Percentiles rank a stretch among this genome's conserved stretches.
These are phyloP conservation scores for Danio kyathit DNA, from an alignment of 2,797 vertebrate genomes.

Conservation along the genomic window DNA sequence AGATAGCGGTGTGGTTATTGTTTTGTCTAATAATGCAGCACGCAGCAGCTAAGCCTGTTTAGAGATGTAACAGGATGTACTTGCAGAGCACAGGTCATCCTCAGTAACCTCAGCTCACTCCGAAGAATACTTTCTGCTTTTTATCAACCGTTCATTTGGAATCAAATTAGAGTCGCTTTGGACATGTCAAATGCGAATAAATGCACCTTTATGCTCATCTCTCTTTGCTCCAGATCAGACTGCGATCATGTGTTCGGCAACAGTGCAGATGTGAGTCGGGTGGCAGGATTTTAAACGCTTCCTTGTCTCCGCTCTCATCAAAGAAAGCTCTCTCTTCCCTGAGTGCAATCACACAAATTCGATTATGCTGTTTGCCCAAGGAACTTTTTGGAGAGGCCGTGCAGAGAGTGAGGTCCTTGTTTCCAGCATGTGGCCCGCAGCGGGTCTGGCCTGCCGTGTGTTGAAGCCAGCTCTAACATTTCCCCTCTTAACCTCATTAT, in stretches of 20 bases:
- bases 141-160: neutral
- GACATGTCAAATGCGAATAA: slow-evolving; percentile 6
- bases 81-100: slow-evolving; percentile 66
- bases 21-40: slow-evolving; percentile 53
- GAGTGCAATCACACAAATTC: slow-evolving; percentile 77
- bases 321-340: slow-evolving; percentile 69
- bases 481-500: slow-evolving; percentile 64
- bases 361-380: slow-evolving; percentile 76
- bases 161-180: slow-evolving; percentile 12
- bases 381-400: slow-evolving; percentile 63
- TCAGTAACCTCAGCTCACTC: slow-evolving; percentile 9
- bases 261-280: slow-evolving; percentile 64
- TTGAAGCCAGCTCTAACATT: slow-evolving; percentile 66
- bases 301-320: slow-evolving; percentile 68
- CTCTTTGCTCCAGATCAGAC: slow-evolving; percentile 41
- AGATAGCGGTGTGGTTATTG: slow-evolving; percentile 64
- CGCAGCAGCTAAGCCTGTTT: slow-evolving; percentile 65
- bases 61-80: slow-evolving; percentile 68
- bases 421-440: slow-evolving; percentile 66
- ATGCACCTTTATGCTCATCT: neutral
- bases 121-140: slow-evolving; percentile 32
- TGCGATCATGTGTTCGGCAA: slow-evolving; percentile 72
- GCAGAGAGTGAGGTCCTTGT: slow-evolving; percentile 71
- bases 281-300: slow-evolving; percentile 70
- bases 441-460: slow-evolving; percentile 63